Evolutionary conservation across 2,888 invertebrate genomes (phyloP).

Genomic region (Theodoxus fluviatilis): DNA sequence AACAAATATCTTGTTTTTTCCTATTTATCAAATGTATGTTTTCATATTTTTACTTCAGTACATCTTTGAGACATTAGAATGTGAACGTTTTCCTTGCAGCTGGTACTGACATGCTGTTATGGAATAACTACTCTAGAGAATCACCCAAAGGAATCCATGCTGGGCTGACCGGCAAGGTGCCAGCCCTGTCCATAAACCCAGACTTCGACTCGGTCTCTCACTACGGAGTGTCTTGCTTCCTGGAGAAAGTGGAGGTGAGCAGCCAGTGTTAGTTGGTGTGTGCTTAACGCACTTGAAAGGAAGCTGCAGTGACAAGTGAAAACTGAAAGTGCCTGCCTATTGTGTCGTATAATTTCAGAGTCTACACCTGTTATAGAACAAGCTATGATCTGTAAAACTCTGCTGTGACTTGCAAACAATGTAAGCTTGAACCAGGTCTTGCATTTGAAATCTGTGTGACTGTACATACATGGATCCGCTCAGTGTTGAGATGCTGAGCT

Average conservation of each 20-base stretch:
- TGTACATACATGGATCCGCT: too few relatives aligned
- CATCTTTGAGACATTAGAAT: neutral
- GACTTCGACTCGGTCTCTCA: constrained; percentile 75
- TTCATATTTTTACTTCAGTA: too few relatives aligned
- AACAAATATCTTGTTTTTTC: too few relatives aligned
- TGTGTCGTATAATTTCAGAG: too few relatives aligned
- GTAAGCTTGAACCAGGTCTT: too few relatives aligned
- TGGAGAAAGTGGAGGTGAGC: constrained; percentile 54
- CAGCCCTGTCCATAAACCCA: constrained; percentile 77
- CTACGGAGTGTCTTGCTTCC: constrained; percentile 49
- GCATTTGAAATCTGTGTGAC: too few relatives aligned
- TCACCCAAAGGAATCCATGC: constrained; percentile 85
- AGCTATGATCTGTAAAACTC: too few relatives aligned
- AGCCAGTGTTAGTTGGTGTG: neutral
- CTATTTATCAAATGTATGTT: too few relatives aligned
- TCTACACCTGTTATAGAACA: too few relatives aligned
- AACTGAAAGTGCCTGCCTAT: too few relatives aligned
- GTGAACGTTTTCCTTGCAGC: constrained; percentile 55
- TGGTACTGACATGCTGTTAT: constrained; percentile 80
- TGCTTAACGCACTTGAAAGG: neutral
- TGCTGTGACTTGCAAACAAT: too few relatives aligned
- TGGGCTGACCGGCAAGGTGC: constrained; percentile 81
- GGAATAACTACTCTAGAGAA: constrained; percentile 83
- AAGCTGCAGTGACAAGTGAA: neutral
- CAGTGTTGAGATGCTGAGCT: too few relatives aligned